phyloP scores from a whole-genome alignment of 1,140 invertebrate species.

The Drosophila quadrilineata region DNA sequence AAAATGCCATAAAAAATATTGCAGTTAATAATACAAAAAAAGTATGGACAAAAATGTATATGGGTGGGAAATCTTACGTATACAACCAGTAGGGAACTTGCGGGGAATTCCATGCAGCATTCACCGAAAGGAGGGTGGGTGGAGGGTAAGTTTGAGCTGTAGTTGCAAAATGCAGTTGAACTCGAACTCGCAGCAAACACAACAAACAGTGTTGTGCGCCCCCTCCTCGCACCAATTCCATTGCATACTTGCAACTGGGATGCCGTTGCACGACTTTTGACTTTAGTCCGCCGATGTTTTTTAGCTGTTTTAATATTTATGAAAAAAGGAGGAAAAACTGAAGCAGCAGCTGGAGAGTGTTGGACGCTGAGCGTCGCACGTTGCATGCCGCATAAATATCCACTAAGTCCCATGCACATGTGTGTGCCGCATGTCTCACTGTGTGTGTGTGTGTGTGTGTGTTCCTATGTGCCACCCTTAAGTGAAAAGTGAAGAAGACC shows the following conservation, averaged over 20 bases:
- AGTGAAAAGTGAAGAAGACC: conserved; percentile 54
- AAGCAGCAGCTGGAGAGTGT: conserved; percentile 13
- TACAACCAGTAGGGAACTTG: too few relatives aligned
- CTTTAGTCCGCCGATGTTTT: conserved; percentile 51
- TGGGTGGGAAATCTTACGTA: too few relatives aligned
- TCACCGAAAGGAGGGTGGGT: neutral
- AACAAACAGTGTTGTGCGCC: neutral
- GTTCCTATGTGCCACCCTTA: conserved; percentile 54
- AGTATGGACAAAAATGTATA: too few relatives aligned
- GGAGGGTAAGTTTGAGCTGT: neutral
- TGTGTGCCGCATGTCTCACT: conserved; percentile 1
- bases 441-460: conserved; percentile 8
- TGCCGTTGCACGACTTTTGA: conserved; percentile 66
- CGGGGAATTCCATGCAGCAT: too few relatives aligned
- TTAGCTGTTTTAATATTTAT: conserved; percentile 76
- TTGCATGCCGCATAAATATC: conserved; percentile 74
- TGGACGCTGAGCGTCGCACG: conserved; percentile 45
- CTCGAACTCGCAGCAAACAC: conserved; percentile 35
- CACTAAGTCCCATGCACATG: conserved; percentile 57
- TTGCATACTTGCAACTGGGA: neutral
- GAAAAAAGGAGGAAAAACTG: conserved; percentile 57
- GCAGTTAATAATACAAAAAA: neutral
- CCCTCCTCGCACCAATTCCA: too few relatives aligned
- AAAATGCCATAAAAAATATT: too few relatives aligned
- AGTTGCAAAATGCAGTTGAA: conserved; percentile 24